Evolutionary conservation across 2,113 vertebrate genomes (phyloP).

Genomic region (Condylura cristata): DNA sequence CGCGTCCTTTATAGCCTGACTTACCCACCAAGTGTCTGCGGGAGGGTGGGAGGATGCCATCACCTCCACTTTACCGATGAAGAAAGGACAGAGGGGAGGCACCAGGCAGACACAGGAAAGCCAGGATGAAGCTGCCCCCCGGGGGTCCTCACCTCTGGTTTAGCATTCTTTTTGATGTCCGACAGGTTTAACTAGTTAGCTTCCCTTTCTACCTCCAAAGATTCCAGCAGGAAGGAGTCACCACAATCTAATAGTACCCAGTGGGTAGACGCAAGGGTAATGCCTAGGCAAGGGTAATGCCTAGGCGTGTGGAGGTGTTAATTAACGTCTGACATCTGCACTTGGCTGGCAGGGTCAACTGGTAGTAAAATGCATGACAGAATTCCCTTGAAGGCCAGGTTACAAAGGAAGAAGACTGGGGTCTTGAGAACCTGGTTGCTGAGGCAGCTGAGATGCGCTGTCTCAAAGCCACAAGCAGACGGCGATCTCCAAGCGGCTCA

Average conservation of each 20-base stretch:
- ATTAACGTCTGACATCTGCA: neutral
- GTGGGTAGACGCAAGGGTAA: neutral
- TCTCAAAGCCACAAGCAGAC: neutral
- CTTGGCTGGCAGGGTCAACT: constrained; percentile 46
- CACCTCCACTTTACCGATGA: neutral
- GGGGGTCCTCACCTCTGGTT: neutral
- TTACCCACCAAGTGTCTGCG: neutral
- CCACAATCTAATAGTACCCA: neutral
- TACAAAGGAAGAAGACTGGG: neutral
- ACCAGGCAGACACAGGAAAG: neutral
- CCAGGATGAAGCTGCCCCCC: neutral
- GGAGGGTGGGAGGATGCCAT: neutral
- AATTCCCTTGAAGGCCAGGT: neutral
- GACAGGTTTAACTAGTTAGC: constrained; percentile 57
- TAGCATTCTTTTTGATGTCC: neutral
- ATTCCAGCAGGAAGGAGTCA: constrained; percentile 63
- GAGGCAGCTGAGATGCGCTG: neutral
- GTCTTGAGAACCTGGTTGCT: constrained; percentile 10
- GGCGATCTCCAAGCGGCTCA: neutral
- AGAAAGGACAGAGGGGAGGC: neutral
- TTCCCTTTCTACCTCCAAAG: constrained; percentile 2
- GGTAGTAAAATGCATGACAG: neutral
- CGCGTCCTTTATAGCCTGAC: neutral
- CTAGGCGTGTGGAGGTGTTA: neutral
- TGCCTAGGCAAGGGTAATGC: neutral